These are phyloP conservation scores for Petrocephalus sullivani DNA, from an alignment of 2,797 vertebrate genomes.

Conservation along the genomic window DNA sequence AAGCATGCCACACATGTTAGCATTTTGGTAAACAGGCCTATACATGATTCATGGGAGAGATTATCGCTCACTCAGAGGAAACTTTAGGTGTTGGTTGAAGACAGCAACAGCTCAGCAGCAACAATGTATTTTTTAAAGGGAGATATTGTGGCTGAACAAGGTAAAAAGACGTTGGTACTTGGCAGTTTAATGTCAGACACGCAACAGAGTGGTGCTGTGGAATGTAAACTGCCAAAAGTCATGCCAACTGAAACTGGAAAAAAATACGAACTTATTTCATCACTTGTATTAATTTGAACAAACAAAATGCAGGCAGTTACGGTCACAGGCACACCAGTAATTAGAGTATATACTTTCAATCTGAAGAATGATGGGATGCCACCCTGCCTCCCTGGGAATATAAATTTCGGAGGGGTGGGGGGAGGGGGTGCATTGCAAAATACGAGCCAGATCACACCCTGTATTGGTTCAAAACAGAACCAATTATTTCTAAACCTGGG, in stretches of 20 bases:
- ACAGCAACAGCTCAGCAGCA: neutral
- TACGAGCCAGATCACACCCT: neutral
- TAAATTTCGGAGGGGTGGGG: neutral
- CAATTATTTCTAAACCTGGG: neutral
- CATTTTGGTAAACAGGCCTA: too few relatives aligned
- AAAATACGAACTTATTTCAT: neutral
- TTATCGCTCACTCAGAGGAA: neutral
- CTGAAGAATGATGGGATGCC: neutral
- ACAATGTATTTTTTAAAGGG: neutral
- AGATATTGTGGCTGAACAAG: neutral
- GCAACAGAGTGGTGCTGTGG: neutral
- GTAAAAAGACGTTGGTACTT: neutral
- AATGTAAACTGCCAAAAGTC: neutral
- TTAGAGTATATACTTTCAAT: neutral
- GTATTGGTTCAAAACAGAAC: neutral
- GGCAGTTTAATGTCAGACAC: neutral
- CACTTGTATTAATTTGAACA: neutral
- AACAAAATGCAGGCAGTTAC: neutral
- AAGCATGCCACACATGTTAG: too few relatives aligned
- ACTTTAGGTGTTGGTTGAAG: neutral
- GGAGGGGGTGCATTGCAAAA: neutral
- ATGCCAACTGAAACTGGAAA: neutral
- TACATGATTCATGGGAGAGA: too few relatives aligned
- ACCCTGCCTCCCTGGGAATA: neutral
- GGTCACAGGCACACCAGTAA: neutral